phyloP scores from a whole-genome alignment of 2,797 vertebrate genomes.

The Gymnoscopelus braueri region DNA sequence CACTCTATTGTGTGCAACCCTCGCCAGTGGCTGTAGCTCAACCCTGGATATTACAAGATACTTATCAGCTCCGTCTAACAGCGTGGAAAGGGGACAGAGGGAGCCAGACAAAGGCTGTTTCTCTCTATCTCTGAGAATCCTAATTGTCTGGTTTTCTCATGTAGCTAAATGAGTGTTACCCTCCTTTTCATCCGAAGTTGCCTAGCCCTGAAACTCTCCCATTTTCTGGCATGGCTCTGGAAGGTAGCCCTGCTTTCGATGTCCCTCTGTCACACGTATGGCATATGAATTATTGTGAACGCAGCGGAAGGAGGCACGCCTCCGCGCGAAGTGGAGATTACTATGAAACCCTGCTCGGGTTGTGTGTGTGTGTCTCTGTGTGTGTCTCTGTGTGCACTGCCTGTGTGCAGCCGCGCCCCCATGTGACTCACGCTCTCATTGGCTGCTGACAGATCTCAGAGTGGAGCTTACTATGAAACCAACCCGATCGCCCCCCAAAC shows the following conservation, averaged over 20 bases:
- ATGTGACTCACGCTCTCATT: no score
- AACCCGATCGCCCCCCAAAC: no score
- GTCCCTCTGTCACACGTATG: constrained; percentile 44
- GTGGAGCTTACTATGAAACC: no score
- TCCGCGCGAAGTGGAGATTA: no score
- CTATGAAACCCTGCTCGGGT: no score
- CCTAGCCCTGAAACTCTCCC: constrained; percentile 41
- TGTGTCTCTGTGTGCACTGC: no score
- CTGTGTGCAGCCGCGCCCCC: no score
- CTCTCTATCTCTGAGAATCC: constrained; percentile 76
- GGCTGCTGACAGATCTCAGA: no score
- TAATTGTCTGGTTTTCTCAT: constrained; percentile 76
- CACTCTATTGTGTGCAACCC: constrained; percentile 73
- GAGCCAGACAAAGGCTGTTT: constrained; percentile 70
- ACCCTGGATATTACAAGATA: constrained; percentile 80
- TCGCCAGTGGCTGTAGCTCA: constrained; percentile 77
- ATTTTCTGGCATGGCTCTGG: constrained; percentile 36
- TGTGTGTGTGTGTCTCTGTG: no score
- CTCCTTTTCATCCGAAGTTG: constrained; percentile 46
- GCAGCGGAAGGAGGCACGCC: no score
- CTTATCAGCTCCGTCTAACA: constrained; percentile 69
- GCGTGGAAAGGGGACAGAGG: constrained; percentile 62
- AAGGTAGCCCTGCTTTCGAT: constrained; percentile 40
- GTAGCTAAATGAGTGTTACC: constrained; percentile 52
- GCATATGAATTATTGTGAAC: no score